Base-by-base conservation (phyloP, 1,140 invertebrate species). In the Latrodectus geometricus region DNA sequence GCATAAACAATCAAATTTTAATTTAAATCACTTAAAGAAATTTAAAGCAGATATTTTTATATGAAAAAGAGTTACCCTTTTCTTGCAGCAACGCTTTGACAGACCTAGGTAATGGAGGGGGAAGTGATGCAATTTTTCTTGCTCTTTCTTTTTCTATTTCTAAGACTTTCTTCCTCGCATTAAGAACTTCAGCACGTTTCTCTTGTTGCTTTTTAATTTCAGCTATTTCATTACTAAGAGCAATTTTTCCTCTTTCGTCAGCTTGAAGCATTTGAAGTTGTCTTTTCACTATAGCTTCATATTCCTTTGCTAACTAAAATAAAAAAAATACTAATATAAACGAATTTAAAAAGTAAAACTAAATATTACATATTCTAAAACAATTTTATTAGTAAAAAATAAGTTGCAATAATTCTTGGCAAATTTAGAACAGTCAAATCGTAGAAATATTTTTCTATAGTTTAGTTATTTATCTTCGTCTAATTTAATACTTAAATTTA, bases 221-320 rank as follows among this genome's bases (percentile, higher is more conserved):
- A 23, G 23, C 35, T 73, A 83, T 74, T 83, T 83, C 80, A 48
- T 52, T 49, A 8, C 48, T 35, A 20, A 83, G 17, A 74, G 80
- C 80, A 8, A 49, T 52, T 83, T 48, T 83, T 20, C 80, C 80
- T 49, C 80, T 74, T 50, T 83, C 80, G 48, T 83, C 80, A n/a
- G 80, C 80, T 74, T 74, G 52, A 0, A 83, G 70, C 56, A 74
- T 61, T 17, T 83, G 80, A 50, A 73, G 80, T n/a, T 83, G 80
- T 20, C 74, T 83, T 52, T 66, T 83, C 7, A 83, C 35, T 15
- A 83, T 83, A 20, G 70, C 9, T 83, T 83, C 80, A 61, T 83
- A 74, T 3, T 83, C 80, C n/a, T 56, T 70, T 15, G 80, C 69
- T 11, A 74, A 3, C 80, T 83, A 12, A 4, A 35, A 70, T 8